phyloP scores from a whole-genome alignment of 2,888 invertebrate species.

The Cosmia pyralina region DNA sequence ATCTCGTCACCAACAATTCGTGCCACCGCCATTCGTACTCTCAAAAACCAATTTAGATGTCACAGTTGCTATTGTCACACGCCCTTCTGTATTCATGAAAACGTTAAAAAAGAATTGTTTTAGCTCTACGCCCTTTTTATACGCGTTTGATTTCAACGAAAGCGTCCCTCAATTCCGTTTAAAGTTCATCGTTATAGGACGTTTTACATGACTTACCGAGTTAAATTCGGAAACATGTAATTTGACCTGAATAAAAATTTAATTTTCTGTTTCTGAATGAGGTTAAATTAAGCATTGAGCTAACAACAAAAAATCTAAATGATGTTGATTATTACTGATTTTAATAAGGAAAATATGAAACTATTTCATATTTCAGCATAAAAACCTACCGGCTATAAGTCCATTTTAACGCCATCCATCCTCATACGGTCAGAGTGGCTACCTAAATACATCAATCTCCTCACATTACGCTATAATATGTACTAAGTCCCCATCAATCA shows the following conservation, averaged over 20 bases:
- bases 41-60: constrained; percentile 76
- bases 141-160: constrained; percentile 58
- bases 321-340: not conserved
- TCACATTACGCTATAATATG: constrained; percentile 73
- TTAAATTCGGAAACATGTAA: constrained; percentile 38
- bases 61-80: constrained; percentile 70
- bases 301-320: not conserved
- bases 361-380: not conserved
- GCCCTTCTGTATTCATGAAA: constrained; percentile 72
- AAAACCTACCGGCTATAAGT: constrained; percentile 26
- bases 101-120: constrained; percentile 74
- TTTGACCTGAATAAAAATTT: constrained; percentile 11
- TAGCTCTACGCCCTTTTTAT: constrained; percentile 69
- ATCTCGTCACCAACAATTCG: constrained; percentile 14
- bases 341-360: not conserved
- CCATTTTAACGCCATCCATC: constrained; percentile 54
- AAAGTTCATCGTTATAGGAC: constrained; percentile 33
- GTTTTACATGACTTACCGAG: constrained; percentile 35
- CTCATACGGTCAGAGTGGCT: constrained; percentile 65
- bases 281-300: not conserved
- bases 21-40: constrained; percentile 57
- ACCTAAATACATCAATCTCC: constrained; percentile 73
- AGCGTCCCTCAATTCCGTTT: constrained; percentile 41
- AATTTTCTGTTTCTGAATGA: not conserved
- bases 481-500: constrained; percentile 80